phyloP scores from a whole-genome alignment of 2,888 invertebrate species.

The Drepana falcataria region DNA sequence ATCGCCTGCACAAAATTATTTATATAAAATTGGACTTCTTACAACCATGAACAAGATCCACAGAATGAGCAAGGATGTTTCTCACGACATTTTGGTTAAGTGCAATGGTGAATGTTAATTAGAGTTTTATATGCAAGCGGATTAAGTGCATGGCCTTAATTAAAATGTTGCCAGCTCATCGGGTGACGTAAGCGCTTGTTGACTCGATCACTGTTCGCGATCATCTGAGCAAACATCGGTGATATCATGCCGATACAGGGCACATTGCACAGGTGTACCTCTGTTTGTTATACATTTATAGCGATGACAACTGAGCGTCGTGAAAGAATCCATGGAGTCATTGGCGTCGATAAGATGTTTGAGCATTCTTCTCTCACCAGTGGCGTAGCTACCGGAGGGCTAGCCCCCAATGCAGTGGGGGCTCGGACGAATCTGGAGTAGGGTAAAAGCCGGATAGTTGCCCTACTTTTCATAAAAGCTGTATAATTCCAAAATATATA shows the following conservation, averaged over 20 bases:
- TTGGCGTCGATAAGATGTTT: background rate
- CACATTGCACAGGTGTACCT: slow-evolving; percentile 34
- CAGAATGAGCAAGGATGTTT: background rate
- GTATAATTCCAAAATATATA: no score
- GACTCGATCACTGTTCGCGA: slow-evolving; percentile 32
- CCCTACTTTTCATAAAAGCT: no score
- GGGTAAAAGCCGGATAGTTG: no score
- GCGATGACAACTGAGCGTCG: slow-evolving; percentile 4
- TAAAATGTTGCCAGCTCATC: slow-evolving; percentile 38
- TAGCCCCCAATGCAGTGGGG: no score
- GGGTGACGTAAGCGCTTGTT: slow-evolving; percentile 49
- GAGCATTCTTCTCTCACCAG: slow-evolving; percentile 20
- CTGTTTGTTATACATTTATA: slow-evolving; percentile 12
- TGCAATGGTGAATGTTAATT: background rate
- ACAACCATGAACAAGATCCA: background rate
- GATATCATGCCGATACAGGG: slow-evolving; percentile 43
- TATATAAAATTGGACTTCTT: background rate
- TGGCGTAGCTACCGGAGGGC: no score
- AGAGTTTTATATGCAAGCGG: background rate
- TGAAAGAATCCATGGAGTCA: background rate
- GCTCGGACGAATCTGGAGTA: no score
- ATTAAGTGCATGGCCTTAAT: slow-evolving; percentile 34
- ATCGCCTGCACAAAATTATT: no score
- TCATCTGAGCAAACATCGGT: slow-evolving; percentile 59
- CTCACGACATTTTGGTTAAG: background rate